Evolutionary conservation across 2,888 invertebrate genomes (phyloP).

Genomic region (Lasioglossum zephyrum): DNA sequence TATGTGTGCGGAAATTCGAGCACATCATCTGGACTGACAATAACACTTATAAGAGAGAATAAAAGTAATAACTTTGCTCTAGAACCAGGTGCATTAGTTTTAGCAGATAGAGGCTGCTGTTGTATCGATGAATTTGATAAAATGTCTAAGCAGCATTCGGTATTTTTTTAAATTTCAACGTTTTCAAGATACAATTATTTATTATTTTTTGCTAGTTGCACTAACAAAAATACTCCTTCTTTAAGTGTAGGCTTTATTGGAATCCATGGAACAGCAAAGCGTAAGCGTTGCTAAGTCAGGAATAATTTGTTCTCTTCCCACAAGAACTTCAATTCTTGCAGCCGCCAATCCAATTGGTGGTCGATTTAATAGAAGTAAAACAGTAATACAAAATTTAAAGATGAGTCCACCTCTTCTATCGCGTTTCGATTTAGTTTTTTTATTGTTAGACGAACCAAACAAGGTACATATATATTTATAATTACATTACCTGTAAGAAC

Average conservation of each 20-base stretch:
- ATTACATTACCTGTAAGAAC: slow-evolving; percentile 18
- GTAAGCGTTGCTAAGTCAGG: slow-evolving; percentile 97
- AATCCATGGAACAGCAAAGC: slow-evolving; percentile 97
- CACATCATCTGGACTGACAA: slow-evolving; percentile 92
- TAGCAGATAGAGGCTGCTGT: slow-evolving; percentile 95
- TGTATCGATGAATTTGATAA: slow-evolving; percentile 99
- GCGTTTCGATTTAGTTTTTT: slow-evolving; percentile 96
- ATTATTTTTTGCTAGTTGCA: neutral
- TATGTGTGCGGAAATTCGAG: slow-evolving; percentile 96
- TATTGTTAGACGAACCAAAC: slow-evolving; percentile 94
- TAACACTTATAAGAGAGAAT: slow-evolving; percentile 90
- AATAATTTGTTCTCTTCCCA: slow-evolving; percentile 92
- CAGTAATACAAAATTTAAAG: slow-evolving; percentile 95
- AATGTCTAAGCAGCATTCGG: slow-evolving; percentile 91
- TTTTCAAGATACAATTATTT: neutral
- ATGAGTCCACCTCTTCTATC: slow-evolving; percentile 94
- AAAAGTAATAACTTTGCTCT: slow-evolving; percentile 90
- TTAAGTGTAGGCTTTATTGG: slow-evolving; percentile 90
- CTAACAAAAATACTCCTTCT: neutral
- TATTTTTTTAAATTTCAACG: slow-evolving; percentile 70
- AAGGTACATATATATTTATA: slow-evolving; percentile 86
- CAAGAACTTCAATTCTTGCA: slow-evolving; percentile 94
- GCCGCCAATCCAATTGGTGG: slow-evolving; percentile 97
- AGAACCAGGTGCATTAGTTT: slow-evolving; percentile 94
- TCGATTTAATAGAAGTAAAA: slow-evolving; percentile 94